Evolutionary conservation across 1,140 invertebrate species (phyloP).

Genomic region (Macrostomum lignano): DNA sequence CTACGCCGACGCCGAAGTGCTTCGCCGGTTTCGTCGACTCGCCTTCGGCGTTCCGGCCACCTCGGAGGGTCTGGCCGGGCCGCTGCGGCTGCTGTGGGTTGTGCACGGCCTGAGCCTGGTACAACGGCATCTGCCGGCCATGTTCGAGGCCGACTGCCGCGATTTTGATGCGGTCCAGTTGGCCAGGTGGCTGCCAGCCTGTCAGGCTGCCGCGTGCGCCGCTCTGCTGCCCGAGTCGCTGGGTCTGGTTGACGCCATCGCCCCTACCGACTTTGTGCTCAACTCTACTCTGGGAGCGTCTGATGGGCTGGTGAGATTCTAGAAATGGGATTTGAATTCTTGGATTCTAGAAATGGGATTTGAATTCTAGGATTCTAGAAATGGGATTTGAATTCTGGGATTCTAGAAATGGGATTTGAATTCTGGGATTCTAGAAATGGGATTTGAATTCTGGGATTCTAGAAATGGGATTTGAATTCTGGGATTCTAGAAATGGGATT

Average conservation of each 20-base stretch:
- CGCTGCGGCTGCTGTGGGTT: not conserved
- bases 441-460: too few species aligned
- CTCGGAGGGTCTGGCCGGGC: not conserved
- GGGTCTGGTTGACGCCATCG: slow-evolving; percentile 48
- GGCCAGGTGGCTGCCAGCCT: not conserved
- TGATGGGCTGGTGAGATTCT: slow-evolving; percentile 24
- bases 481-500: too few species aligned
- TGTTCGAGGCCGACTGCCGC: not conserved
- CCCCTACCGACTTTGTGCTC: slow-evolving; percentile 45
- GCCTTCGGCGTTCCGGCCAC: slow-evolving; percentile 10
- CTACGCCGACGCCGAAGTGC: too few species aligned
- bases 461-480: too few species aligned
- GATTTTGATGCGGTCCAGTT: not conserved
- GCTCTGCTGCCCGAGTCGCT: slow-evolving; percentile 43
- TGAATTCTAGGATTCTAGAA: too few species aligned
- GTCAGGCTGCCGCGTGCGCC: slow-evolving; percentile 6
- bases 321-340: too few species aligned
- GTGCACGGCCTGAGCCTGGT: slow-evolving; percentile 14
- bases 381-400: too few species aligned
- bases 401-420: too few species aligned
- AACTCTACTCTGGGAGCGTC: slow-evolving; percentile 21
- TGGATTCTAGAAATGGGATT: too few species aligned
- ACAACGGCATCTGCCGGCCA: slow-evolving; percentile 16
- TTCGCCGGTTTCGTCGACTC: too few species aligned
- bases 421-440: too few species aligned